Evolutionary conservation across 2,797 vertebrate species (phyloP), one percentile per base, ranked within the genome.

Genomic region (Buphagus erythrorhynchus): DNA sequence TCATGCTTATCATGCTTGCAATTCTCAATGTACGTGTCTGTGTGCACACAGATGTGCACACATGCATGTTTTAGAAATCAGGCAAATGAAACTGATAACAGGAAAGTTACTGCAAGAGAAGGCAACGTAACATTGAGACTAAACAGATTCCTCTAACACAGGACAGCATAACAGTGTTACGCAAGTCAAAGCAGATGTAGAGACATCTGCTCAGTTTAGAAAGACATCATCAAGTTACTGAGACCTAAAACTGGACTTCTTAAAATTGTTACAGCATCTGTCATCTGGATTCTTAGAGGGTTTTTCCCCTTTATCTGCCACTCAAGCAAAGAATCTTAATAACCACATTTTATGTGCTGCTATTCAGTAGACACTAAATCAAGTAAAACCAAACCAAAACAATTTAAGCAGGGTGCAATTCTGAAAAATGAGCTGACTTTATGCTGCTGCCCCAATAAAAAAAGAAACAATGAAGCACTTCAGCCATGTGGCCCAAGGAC

Each of bases 221-320:
- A 94, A 95, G 73, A 63, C 61, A 80, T 82, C 73, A 89, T 51
- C 83, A 87, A 51, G 49, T 86, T 65, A 67, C 20, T 40, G 49
- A 89, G 84, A 89, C 84, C 49, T 86, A 65, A 89, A 92, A 65
- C 40, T 58, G 78, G 72, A 92, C 54, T 92, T 93, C 62, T 72
- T 94, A 86, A 91, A 86, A 87, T 52, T 80, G n/a, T 36, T 87
- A 48, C 31, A 93, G 75, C 72, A 91, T 89, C 84, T 95, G 83
- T 31, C 1, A 2, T 86, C 72, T 51, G 72, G 33, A 78, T 77
- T 88, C 38, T 85, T 74, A 35, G 20, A 52, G 11, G 5, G 7
- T 13, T 29, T 55, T 67, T 42, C 35, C 36, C 31, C 16, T 88
- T 83, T 62, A 86, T 88, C 43, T 85, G 17, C 28, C 49, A 80